Percentiles rank a stretch among this genome's conserved stretches.
phyloP scores from a whole-genome alignment of 2,113 vertebrate genomes.

The Pseudonaja textilis region DNA sequence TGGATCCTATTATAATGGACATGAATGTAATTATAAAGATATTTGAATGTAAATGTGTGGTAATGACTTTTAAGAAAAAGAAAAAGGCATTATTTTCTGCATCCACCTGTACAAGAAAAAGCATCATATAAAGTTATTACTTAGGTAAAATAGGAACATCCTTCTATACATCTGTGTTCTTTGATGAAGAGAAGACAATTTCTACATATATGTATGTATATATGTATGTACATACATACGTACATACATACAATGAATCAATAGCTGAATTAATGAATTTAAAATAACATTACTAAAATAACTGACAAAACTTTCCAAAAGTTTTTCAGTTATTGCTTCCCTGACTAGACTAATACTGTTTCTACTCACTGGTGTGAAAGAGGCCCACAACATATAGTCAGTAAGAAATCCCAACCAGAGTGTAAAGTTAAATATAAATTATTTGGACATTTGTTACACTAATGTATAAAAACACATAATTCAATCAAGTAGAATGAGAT shows the following conservation, averaged over 20 bases:
- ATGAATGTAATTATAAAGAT: neutral
- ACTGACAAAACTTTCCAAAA: slow-evolving; percentile 24
- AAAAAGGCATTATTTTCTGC: neutral
- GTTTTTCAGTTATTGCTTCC: slow-evolving; percentile 48
- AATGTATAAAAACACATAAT: slow-evolving; percentile 60
- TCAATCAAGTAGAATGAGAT: slow-evolving; percentile 37
- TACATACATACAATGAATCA: neutral
- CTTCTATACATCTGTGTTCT: neutral
- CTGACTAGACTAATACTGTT: slow-evolving; percentile 60
- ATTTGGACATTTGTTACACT: slow-evolving; percentile 53
- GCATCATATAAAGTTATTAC: neutral
- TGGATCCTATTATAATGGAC: neutral
- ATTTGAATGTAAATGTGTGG: neutral
- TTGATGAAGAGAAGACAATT: neutral
- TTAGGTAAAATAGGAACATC: neutral
- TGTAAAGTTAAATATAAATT: slow-evolving; percentile 62
- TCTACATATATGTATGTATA: neutral
- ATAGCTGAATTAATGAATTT: neutral
- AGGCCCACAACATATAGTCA: slow-evolving; percentile 39
- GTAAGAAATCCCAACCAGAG: slow-evolving; percentile 58
- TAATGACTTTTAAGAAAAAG: neutral
- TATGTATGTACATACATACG: too few species aligned
- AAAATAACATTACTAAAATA: slow-evolving; percentile 35
- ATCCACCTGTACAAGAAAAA: neutral
- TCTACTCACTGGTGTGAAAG: slow-evolving; percentile 50